A percentile compares a stretch with the other conserved stretches of the same genome.
Conservation (phyloP, 2,113 vertebrate genomes). For the Phylloscopus whistleri region DNA sequence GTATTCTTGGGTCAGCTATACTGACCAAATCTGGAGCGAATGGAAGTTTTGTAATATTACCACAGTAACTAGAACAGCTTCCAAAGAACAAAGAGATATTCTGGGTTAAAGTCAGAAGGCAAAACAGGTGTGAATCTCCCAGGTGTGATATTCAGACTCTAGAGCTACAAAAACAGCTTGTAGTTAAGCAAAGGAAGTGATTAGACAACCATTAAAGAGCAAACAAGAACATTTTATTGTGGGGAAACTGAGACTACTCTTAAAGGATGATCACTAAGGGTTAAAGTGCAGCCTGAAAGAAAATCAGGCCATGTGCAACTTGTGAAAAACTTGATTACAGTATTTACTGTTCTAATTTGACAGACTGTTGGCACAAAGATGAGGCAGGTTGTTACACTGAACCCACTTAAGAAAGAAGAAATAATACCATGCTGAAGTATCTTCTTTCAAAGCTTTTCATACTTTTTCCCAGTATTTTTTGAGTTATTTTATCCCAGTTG, state of each 20-base stretch:
- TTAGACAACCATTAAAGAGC: not conserved
- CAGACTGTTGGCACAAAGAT: slow-evolving; percentile 10
- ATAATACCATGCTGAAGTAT: slow-evolving; percentile 25
- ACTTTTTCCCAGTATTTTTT: not conserved
- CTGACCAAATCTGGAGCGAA: not conserved
- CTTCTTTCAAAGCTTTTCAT: slow-evolving; percentile 2
- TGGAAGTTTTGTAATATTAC: not conserved
- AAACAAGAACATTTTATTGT: not conserved
- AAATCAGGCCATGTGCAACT: slow-evolving; percentile 23
- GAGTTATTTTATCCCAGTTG: slow-evolving; percentile 27
- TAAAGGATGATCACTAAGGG: not conserved
- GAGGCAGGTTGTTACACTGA: not conserved
- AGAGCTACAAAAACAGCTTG: not conserved
- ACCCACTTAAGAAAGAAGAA: slow-evolving; percentile 36
- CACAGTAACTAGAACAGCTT: not conserved
- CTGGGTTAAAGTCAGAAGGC: not conserved
- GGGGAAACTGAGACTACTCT: not conserved
- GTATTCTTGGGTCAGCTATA: not conserved
- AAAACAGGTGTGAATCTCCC: not conserved
- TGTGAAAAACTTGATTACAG: slow-evolving; percentile 48
- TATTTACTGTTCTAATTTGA: slow-evolving; percentile 41
- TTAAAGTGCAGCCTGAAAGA: slow-evolving; percentile 29
- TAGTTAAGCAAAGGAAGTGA: not conserved
- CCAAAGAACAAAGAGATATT: not conserved
- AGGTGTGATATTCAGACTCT: not conserved